Evolutionary conservation across 2,888 invertebrate genomes (phyloP), one percentile per base, ranked within the genome.

Genomic region (Deilephila porcellus): DNA sequence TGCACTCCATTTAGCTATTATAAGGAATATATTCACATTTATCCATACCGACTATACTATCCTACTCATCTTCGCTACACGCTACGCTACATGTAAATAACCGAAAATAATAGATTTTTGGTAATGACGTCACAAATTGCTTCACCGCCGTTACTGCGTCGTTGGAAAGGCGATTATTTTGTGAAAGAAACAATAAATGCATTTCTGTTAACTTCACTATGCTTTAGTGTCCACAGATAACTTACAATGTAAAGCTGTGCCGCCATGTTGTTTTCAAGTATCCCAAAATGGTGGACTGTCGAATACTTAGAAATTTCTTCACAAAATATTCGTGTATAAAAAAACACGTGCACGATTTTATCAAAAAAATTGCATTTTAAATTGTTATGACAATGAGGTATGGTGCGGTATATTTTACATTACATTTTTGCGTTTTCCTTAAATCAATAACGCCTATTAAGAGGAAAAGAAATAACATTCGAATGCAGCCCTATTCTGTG

Each of bases 321-420:
- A 78, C 76, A 76, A 76, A 75, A 70, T n/a, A 60, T 52, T 70
- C 73, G 75, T 74, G 70, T 74, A 45, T 45, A 62, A 62, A 74
- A 25, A 20, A 70, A 70, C 32, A 64, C 52, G 52, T 60, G 64
- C 71, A 71, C 70, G 34, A 62, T 62, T 71, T 64, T 63, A 73
- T 67, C 74, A 71, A 67, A 52, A 52, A 25, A 64, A 20, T 64
- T 64, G 64, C 64, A 63, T 64, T 70, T 64, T 52, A 67, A 56
- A 71, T 64, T 59, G 70, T 85, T 86, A 88, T 83, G 85, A 85
- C 83, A 81, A 87, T 90, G 90, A 90, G 90, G 90, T 90, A 89
- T 86, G 88, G 83, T 85, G 85, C 88, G 88, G 88, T 90, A 84
- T 83, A 79, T 82, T 79, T 74, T 74, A 67, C 67, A 67, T 72